Percentiles rank a stretch among this genome's conserved stretches.
Conservation (phyloP, 2,888 invertebrate species). For the Caenorhabditis afra region DNA sequence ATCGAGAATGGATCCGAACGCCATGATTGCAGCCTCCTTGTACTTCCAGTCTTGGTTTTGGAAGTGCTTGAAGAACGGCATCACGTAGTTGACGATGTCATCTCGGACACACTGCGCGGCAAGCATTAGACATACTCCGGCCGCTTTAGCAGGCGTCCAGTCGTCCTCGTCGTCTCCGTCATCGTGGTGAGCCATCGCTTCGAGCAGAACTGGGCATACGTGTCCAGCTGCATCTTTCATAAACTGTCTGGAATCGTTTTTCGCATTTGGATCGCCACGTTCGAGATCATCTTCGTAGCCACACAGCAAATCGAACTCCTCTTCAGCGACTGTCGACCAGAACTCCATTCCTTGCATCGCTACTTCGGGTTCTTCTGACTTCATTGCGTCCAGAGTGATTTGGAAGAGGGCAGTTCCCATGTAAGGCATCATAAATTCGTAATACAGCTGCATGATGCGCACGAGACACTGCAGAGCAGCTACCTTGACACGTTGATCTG, state of each 20-base stretch:
- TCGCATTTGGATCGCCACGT: constrained; percentile 14
- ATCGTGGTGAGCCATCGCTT: constrained; percentile 60
- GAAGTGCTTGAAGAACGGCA: constrained; percentile 98
- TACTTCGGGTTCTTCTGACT: constrained; percentile 94
- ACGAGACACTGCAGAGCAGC: constrained; percentile 98
- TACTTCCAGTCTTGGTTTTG: constrained; percentile 85
- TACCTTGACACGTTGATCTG: constrained; percentile 91
- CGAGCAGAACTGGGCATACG: constrained; percentile 39
- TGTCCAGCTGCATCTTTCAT: constrained; percentile 50
- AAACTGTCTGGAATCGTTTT: constrained; percentile 20
- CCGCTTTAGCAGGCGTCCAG: constrained; percentile 99
- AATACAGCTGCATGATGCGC: constrained; percentile 97
- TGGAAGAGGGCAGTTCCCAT: constrained; percentile 96
- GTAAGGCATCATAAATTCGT: constrained; percentile 98
- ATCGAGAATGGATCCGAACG: constrained; percentile 93
- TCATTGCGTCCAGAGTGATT: constrained; percentile 98
- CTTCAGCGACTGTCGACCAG: constrained; percentile 99
- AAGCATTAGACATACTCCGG: constrained; percentile 98
- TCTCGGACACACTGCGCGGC: constrained; percentile 97
- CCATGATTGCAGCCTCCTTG: constrained; percentile 96
- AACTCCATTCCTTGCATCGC: constrained; percentile 91
- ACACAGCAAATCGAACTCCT: constrained; percentile 95
- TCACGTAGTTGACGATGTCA: constrained; percentile 91
- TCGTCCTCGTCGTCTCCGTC: constrained; percentile 98
- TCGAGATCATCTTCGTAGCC: constrained; percentile 88